Conservation (phyloP, 2,797 vertebrate genomes). For the Helostoma temminkii region DNA sequence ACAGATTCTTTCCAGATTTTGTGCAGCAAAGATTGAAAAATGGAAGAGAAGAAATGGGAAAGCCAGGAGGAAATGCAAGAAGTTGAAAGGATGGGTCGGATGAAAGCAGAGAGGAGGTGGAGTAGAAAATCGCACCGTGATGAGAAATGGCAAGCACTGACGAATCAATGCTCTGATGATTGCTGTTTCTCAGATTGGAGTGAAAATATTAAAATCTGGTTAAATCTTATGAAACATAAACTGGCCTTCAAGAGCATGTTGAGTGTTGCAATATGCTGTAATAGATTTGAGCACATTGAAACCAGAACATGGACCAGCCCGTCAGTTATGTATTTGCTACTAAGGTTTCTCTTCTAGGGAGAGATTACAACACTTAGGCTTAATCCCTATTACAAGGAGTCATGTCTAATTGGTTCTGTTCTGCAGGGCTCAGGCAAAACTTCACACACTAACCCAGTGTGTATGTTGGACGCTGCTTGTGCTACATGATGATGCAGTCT, state of each 20-base stretch:
- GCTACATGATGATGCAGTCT: background rate
- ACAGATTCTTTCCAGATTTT: constrained; percentile 25
- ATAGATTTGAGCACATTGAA: constrained; percentile 27
- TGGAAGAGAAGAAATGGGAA: constrained; percentile 12
- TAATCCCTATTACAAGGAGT: constrained; percentile 40
- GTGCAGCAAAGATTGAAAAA: constrained; percentile 33
- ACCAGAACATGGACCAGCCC: constrained; percentile 33
- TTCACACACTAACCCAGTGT: constrained; percentile 11
- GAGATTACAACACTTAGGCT: constrained; percentile 37
- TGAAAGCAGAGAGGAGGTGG: constrained; percentile 55
- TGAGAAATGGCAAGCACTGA: constrained; percentile 55
- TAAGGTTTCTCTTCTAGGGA: constrained; percentile 30
- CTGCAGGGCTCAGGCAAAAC: constrained; percentile 30
- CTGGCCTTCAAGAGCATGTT: constrained; percentile 2
- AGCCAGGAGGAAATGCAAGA: constrained; percentile 39
- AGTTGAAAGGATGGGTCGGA: constrained; percentile 53
- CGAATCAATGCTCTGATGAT: constrained; percentile 35
- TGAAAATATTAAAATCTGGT: constrained; percentile 54
- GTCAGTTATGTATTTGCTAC: constrained; percentile 26
- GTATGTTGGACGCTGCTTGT: background rate
- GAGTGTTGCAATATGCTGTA: constrained; percentile 61
- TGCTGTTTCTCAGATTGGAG: constrained; percentile 26
- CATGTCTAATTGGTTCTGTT: constrained; percentile 56
- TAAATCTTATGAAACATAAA: constrained; percentile 52
- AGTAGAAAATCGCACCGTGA: constrained; percentile 54